Evolutionary conservation across 2,888 invertebrate species (phyloP).

Genomic region (Spicauda simplicius): DNA sequence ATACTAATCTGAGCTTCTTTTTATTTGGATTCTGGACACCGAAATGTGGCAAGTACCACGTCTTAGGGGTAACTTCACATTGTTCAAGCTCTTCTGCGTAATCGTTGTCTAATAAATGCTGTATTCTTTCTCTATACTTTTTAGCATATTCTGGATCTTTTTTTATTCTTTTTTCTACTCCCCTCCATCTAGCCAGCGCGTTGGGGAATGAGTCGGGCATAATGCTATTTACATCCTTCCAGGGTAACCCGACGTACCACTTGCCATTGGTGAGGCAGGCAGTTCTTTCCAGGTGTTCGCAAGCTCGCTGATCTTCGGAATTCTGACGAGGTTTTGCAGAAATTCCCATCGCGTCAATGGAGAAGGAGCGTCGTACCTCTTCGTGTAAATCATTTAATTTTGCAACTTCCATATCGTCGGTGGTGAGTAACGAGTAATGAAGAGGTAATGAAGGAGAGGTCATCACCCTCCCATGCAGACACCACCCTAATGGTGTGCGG

Average conservation of each 20-base stretch:
- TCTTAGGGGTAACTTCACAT: no score
- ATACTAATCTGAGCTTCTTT: no score
- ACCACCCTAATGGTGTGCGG: conserved; percentile 13
- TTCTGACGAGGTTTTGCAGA: conserved; percentile 1
- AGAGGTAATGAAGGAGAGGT: no score
- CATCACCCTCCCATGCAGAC: conserved; percentile 24
- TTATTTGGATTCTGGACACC: no score
- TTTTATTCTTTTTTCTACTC: background rate
- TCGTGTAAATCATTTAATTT: conserved; percentile 1
- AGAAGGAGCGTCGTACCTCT: background rate
- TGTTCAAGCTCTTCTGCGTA: no score
- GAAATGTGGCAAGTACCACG: no score
- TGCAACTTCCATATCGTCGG: no score
- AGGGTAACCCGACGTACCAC: conserved; percentile 47
- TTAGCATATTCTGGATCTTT: background rate
- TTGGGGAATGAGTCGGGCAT: background rate
- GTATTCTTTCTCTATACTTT: no score
- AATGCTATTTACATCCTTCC: conserved; percentile 39
- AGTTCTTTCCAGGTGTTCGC: background rate
- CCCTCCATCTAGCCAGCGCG: background rate
- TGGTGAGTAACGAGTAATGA: no score
- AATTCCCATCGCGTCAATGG: background rate
- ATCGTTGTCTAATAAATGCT: no score
- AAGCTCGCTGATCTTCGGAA: background rate
- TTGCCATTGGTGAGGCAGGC: background rate